Percentiles rank a stretch among this genome's conserved stretches.
These are phyloP conservation scores for Octopus sinensis DNA, from an alignment of 1,140 invertebrate species.

Conservation along the genomic window DNA sequence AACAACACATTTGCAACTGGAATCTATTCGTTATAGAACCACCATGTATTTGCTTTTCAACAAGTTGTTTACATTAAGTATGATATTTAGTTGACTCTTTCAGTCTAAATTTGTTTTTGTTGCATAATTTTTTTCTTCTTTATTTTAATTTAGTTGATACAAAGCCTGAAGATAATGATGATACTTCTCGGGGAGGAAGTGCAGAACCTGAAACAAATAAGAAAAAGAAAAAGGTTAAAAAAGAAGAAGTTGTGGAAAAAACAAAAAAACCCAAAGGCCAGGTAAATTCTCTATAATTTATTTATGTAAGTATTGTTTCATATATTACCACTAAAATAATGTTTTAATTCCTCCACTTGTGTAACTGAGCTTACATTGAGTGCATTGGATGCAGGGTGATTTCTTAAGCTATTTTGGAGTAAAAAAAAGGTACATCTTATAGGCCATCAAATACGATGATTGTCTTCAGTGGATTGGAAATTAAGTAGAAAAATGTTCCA, in stretches of 20 bases:
- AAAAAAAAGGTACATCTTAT: no score
- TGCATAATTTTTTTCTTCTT: conserved; percentile 4
- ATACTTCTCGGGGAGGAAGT: conserved; percentile 61
- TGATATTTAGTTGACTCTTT: background rate
- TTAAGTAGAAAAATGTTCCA: no score
- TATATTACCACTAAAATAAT: no score
- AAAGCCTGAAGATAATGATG: conserved; percentile 22
- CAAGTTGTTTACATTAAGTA: background rate
- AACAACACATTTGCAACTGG: no score
- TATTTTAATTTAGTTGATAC: background rate
- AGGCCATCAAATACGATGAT: no score
- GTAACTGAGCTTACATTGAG: no score
- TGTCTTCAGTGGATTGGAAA: no score
- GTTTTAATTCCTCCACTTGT: no score
- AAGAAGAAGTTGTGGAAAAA: conserved; percentile 41
- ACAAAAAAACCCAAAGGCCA: conserved; percentile 12
- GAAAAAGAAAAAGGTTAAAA: conserved; percentile 69
- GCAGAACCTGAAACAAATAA: conserved; percentile 59
- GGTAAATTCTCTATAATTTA: background rate
- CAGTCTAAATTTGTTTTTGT: background rate
- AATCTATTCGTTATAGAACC: no score
- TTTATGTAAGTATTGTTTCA: no score
- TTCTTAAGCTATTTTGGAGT: no score
- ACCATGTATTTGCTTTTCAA: background rate
- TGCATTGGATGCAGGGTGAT: no score